Base-by-base conservation (phyloP, 2,797 vertebrate species). In the Tapera naevia region DNA sequence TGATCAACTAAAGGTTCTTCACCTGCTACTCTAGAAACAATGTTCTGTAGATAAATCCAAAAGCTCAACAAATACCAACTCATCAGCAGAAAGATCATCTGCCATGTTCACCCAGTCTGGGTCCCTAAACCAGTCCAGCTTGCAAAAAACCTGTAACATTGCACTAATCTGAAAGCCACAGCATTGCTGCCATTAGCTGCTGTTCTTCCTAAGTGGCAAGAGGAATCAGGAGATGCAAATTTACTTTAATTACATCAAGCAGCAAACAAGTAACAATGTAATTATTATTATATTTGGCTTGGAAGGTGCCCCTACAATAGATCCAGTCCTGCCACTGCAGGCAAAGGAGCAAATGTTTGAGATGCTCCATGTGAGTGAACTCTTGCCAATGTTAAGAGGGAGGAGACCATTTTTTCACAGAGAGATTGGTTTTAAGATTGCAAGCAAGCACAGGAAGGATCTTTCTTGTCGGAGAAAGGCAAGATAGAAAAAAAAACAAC, bases 241-340 rank as follows among this genome's bases (percentile, higher is more conserved):
- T 69, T 53, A 56, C 17, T 51, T 88, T 95, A 93, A 86, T 96
- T 94, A 91, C 56, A 72, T 80, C 87, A 93, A 94, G 30, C 33
- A 95, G 32, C 28, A 86, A 94, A 93, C 5, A 75, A 84, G 35
- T 18, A 73, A 66, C 35, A 60, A 21, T 27, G 25, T 6, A 60
- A 67, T 78, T 27, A 60, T 86, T 89, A 45, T 48, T 48, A 48
- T 48, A 24, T 79, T 83, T 75, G 35, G 37, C 33, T 79, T 83
- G 66, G 25, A 92, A 92, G 22, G 43, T 69, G 16, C 16, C 69
- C 46, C 67, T 66, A 23, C 41, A 74, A 53, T 33, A 58, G 54
- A 58, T 65, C 35, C 67, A 27, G 30, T 82, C 25, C 73, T 67
- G 45, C 30, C 32, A 64, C 17, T 7, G 5, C 22, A 56, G 19